Base-by-base conservation (phyloP, 30 jellyfish, hydroid and myxozoan genomes). In the Mastigias papua region DNA sequence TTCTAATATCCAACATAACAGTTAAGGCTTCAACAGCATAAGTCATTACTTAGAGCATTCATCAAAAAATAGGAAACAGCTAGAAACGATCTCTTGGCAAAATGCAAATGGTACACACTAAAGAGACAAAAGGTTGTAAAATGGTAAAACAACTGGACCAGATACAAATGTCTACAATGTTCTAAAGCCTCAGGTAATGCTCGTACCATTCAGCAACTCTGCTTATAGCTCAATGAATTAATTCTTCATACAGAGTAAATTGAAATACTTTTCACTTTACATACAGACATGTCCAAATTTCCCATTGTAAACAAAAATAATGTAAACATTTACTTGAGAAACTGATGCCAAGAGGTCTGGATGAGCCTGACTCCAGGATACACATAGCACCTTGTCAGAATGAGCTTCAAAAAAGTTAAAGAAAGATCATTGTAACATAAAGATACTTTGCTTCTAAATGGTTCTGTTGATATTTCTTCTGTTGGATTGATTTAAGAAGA, bases 311-410 rank as follows among this genome's bases (percentile, higher is more conserved):
- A n/a, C n/a, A n/a, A n/a, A n/a, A 37, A 5, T 37, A 37, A 37
- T 37, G 54, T 37, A 3, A 37, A 3, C 54, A n/a, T 26, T 15
- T 34, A 83, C 97, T 48, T 90, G 95, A 27, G 97, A 90, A 0
- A 90, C 97, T 19, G 97, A 90, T 42, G 91, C 94, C 76, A 74
- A 46, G 48, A 83, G 33, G 30, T 73, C 91, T 0, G 82, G 66
- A 46, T 77, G 34, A 5, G 48, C 48, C 26, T 63, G 63, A 81
- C 86, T 84, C 97, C 97, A 90, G 19, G 83, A 17, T 11, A 91
- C 96, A 57, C 82, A 88, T 5, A 78, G 48, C 29, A 91, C 98
- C 60, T 69, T 86, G 50, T 60, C 82, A 58, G 50, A 19, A 72
- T 84, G 93, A n/a, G 74, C 93, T 71, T n/a, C 15, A 34, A 69